Evolutionary conservation across 1,140 invertebrate species (phyloP).

Genomic region (Pentalonia nigronervosa): DNA sequence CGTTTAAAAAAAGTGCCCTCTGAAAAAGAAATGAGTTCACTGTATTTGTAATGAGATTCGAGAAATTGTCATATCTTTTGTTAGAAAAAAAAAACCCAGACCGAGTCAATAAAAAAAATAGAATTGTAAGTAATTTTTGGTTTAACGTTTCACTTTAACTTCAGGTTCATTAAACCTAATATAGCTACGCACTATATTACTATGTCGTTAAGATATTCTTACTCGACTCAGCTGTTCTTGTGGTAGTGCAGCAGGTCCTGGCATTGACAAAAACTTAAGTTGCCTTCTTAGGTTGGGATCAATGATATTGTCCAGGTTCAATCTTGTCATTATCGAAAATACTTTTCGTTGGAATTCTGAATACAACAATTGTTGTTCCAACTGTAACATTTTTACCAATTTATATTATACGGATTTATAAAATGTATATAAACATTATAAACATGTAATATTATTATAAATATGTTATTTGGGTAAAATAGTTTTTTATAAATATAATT

Average conservation of each 20-base stretch:
- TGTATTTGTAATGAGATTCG: background rate
- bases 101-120: background rate
- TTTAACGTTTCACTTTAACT: background rate
- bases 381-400: constrained; percentile 64
- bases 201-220: constrained; percentile 61
- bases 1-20: background rate
- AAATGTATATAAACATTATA: background rate
- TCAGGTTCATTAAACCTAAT: background rate
- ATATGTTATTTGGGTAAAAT: background rate
- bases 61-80: background rate
- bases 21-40: background rate
- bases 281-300: constrained; percentile 77
- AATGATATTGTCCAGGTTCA: constrained; percentile 72
- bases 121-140: background rate
- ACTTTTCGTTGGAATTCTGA: constrained; percentile 81
- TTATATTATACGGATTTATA: background rate
- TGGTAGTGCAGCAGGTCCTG: constrained; percentile 83
- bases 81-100: background rate
- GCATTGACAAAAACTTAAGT: constrained; percentile 78
- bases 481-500: background rate
- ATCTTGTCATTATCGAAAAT: constrained; percentile 74
- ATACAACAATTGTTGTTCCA: constrained; percentile 79
- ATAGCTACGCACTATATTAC: background rate
- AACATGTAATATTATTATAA: background rate
- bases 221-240: constrained; percentile 85